Base-by-base conservation (phyloP, 37 sponge, comb jelly and placozoan species). In the Agelas oroides region DNA sequence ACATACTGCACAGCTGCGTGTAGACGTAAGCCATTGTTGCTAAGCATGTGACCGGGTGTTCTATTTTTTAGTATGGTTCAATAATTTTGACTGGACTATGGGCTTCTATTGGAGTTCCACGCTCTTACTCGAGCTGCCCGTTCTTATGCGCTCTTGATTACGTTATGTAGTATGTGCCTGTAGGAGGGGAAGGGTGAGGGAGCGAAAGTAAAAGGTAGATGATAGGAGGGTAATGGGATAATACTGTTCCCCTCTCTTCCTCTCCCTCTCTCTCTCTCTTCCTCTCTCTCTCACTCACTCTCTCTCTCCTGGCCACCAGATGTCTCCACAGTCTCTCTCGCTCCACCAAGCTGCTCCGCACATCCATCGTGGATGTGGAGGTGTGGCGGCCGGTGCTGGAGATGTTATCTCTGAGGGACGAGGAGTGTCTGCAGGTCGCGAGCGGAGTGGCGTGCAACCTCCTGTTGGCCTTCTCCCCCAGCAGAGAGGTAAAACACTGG, bases 301-400 rank as follows among this genome's bases (percentile, higher is more conserved):
- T 61, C 46, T 46, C 46, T 46, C 46, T 46, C 46, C 46, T 8
- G 8, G 6, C 3, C 46, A 46, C 46, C 66, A 87, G 80, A 53
- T 92, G 87, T 65, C 88, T 92, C 32, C 83, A 82, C 59, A 83
- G 88, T 41, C 59, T 92, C 20, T 87, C 92, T 73, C 87, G 92
- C 17, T 92, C 92, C 28, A 74, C 84, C 2, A 92, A 92, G 75
- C 85, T 87, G n/a, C 80, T 92, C 33, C 61, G 92, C 3, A 92
- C 92, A 1, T 76, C 33, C 38, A 58, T 92, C 0, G 38, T 58
- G 19, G 92, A 92, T 68, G 62, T 53, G 20, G 88, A 87, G 64
- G 76, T 82, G 65, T 91, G 87, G 92, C 70, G 54, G 63, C 84
- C 77, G 19, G 65, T 77, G 23, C 74, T 91, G 59, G 62, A 70